Percentiles rank a stretch among this genome's conserved stretches.
phyloP scores from a whole-genome alignment of 2,888 invertebrate genomes.

The Nowickia ferox region DNA sequence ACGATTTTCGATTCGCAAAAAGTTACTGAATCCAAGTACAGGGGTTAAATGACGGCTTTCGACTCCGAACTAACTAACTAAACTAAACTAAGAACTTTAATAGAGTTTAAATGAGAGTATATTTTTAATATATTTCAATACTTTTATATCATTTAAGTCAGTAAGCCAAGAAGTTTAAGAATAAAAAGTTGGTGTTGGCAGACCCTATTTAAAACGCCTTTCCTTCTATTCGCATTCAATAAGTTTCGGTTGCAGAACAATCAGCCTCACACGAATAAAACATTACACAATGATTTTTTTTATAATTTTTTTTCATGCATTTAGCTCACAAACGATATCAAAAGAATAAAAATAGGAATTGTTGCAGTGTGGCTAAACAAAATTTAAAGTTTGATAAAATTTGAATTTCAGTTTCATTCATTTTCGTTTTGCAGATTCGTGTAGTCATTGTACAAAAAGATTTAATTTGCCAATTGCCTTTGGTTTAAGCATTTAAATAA shows the following conservation, averaged over 20 bases:
- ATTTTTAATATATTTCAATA: too few relatives aligned
- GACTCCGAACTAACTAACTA: too few relatives aligned
- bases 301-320: slow-evolving; percentile 18
- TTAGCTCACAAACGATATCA: not conserved
- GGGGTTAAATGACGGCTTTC: too few relatives aligned
- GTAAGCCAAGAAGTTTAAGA: too few relatives aligned
- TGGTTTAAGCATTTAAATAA: slow-evolving; percentile 34
- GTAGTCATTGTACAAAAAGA: slow-evolving; percentile 21
- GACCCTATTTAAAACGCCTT: not conserved
- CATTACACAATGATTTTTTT: slow-evolving; percentile 32
- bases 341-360: slow-evolving; percentile 20
- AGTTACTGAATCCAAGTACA: too few relatives aligned
- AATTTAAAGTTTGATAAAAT: slow-evolving; percentile 51
- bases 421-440: slow-evolving; percentile 17
- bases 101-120: too few relatives aligned
- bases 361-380: slow-evolving; percentile 55
- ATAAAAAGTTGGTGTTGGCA: not conserved
- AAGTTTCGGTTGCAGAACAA: slow-evolving; percentile 58
- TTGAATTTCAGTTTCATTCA: slow-evolving; percentile 29
- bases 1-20: too few relatives aligned
- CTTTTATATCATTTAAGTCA: too few relatives aligned
- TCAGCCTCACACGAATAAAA: slow-evolving; percentile 45
- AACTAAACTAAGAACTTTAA: too few relatives aligned
- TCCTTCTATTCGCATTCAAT: slow-evolving; percentile 49
- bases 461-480: slow-evolving; percentile 59